Evolutionary conservation across 2,888 invertebrate species (phyloP).

Genomic region (Agonopterix arenella): DNA sequence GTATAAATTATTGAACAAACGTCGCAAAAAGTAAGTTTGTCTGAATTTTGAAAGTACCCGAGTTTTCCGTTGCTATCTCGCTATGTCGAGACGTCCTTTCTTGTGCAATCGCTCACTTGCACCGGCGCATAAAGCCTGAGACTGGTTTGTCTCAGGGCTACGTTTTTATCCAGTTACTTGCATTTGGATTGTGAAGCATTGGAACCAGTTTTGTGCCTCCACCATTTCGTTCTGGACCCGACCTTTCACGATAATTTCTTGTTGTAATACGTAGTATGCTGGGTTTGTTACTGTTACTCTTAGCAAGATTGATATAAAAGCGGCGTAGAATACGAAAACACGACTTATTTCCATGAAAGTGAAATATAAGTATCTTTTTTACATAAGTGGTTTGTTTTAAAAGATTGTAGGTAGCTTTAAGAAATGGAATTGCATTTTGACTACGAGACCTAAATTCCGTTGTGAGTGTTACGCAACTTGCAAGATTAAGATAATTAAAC

Average conservation of each 20-base stretch:
- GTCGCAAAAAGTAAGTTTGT: too few relatives aligned
- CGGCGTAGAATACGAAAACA: constrained; percentile 18
- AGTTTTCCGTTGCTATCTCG: not conserved
- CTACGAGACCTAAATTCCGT: too few relatives aligned
- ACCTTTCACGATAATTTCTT: constrained; percentile 65
- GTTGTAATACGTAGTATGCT: constrained; percentile 39
- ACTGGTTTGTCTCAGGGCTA: constrained; percentile 67
- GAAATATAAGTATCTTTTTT: constrained; percentile 21
- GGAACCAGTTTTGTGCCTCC: constrained; percentile 65
- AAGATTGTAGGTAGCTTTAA: too few relatives aligned
- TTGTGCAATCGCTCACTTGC: not conserved
- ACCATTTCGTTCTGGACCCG: constrained; percentile 55
- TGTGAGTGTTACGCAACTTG: too few relatives aligned
- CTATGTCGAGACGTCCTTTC: not conserved
- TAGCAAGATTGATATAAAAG: constrained; percentile 21
- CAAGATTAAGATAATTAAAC: too few relatives aligned
- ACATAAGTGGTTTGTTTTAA: not conserved
- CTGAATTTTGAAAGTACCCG: not conserved
- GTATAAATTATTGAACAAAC: too few relatives aligned
- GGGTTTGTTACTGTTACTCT: constrained; percentile 20
- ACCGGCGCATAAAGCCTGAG: constrained; percentile 29
- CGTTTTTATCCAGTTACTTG: constrained; percentile 74
- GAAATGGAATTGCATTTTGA: too few relatives aligned
- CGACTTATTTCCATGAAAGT: constrained; percentile 37
- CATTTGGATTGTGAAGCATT: constrained; percentile 58